Evolutionary conservation across 2,113 vertebrate species (phyloP).

Genomic region (Cariama cristata): DNA sequence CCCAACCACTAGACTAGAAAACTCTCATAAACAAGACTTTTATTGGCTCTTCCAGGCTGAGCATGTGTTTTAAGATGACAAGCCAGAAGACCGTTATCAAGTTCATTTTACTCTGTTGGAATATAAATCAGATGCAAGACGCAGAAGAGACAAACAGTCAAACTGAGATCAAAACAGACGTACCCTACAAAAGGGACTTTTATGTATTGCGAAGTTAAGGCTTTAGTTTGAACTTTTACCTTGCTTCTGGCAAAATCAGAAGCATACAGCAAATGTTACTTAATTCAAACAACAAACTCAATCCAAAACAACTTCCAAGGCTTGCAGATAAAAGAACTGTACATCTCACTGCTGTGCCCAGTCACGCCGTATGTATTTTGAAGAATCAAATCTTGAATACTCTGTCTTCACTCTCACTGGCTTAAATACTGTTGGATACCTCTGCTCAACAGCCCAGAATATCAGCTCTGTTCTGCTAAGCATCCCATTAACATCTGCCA

Average conservation of each 20-base stretch:
- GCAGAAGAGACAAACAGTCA: slow-evolving; percentile 18
- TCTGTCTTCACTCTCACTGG: background rate
- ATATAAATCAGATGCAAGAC: slow-evolving; percentile 39
- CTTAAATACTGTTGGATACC: background rate
- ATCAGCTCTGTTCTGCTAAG: background rate
- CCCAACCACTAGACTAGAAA: background rate
- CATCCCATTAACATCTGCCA: background rate
- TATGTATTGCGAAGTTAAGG: background rate
- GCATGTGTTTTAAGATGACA: slow-evolving; percentile 36
- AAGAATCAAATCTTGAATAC: background rate
- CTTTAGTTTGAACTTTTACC: background rate
- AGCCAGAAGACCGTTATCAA: slow-evolving; percentile 53
- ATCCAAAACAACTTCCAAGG: background rate
- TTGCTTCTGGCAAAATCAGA: background rate
- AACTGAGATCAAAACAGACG: background rate
- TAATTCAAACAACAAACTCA: background rate
- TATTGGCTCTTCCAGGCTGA: background rate
- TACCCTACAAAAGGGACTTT: background rate
- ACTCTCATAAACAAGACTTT: background rate
- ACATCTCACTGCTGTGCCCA: background rate
- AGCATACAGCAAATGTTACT: background rate
- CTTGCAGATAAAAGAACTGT: rapidly evolving
- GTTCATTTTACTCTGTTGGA: slow-evolving; percentile 19
- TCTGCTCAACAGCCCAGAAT: background rate
- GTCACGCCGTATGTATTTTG: background rate